Conservation (phyloP, 2,113 vertebrate genomes). For the zebrafish (Danio rerio) region DNA sequence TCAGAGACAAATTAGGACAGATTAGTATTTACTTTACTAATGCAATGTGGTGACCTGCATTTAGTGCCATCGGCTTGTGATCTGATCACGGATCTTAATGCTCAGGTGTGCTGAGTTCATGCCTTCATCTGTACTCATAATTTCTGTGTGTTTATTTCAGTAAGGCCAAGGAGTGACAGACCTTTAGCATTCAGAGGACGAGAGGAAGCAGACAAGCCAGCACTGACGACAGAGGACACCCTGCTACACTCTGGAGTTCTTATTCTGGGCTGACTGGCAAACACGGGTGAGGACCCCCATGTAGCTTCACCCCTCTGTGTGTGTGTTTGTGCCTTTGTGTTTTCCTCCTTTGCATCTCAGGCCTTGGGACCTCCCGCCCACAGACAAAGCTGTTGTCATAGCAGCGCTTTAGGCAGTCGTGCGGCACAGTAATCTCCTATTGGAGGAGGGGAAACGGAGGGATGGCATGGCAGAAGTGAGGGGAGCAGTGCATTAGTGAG, state of each 20-base stretch:
- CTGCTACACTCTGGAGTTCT: constrained; percentile 13
- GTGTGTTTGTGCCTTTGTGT: constrained; percentile 17
- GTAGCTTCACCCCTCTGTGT: not conserved
- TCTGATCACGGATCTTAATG: not conserved
- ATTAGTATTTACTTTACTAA: constrained; percentile 9
- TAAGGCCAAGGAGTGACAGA: not conserved
- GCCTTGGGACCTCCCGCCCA: constrained; percentile 54
- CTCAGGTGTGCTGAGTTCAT: not conserved
- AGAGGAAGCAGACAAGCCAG: not conserved
- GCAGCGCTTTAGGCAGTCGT: constrained; percentile 53
- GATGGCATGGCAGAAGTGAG: not conserved
- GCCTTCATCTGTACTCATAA: not conserved
- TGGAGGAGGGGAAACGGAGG: constrained; percentile 4
- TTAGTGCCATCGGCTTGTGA: not conserved
- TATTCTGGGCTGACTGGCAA: not conserved
- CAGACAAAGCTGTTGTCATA: constrained; percentile 68
- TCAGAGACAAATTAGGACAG: not conserved
- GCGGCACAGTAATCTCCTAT: constrained; percentile 50
- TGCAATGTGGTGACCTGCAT: constrained; percentile 5
- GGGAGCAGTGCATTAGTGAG: not conserved
- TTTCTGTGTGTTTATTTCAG: not conserved
- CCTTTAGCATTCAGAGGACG: not conserved
- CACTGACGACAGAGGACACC: not conserved
- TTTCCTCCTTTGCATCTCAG: constrained; percentile 22
- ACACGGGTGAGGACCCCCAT: constrained; percentile 19